Percentiles rank a stretch among this genome's conserved stretches.
Conservation (phyloP, 2,888 invertebrate species). For the Drosophila helvetica region DNA sequence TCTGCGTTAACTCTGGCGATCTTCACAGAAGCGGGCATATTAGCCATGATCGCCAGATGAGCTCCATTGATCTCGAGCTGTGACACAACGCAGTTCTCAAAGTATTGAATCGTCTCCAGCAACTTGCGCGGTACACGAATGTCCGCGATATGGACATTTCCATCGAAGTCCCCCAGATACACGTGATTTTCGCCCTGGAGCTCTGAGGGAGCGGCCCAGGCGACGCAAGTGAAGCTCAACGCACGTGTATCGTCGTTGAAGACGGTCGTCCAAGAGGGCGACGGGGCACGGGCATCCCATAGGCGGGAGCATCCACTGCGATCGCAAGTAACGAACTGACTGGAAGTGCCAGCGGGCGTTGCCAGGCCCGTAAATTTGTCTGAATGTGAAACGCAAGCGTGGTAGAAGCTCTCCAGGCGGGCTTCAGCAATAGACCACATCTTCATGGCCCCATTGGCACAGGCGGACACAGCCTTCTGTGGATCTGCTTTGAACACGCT, state of each 20-base stretch:
- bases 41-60: conserved; percentile 61
- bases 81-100: conserved; percentile 46
- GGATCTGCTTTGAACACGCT: conserved; percentile 67
- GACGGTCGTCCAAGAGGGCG: conserved; percentile 49
- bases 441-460: conserved; percentile 80
- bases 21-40: conserved; percentile 56
- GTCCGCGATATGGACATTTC: conserved; percentile 63
- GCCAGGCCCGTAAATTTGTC: conserved; percentile 58
- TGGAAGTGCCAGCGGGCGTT: conserved; percentile 32
- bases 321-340: conserved; percentile 61
- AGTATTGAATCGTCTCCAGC: conserved; percentile 44
- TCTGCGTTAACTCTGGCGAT: conserved; percentile 33
- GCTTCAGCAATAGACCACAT: conserved; percentile 82
- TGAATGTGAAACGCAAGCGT: conserved; percentile 46
- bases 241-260: conserved; percentile 48
- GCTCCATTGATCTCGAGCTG: conserved; percentile 50
- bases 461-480: conserved; percentile 75
- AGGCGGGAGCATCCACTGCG: conserved; percentile 61
- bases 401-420: conserved; percentile 67
- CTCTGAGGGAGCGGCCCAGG: conserved; percentile 57
- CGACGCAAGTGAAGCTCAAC: conserved; percentile 58
- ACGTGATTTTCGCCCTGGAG: conserved; percentile 52
- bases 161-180: conserved; percentile 65
- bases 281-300: conserved; percentile 57
- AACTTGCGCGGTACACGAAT: conserved; percentile 52